Base-by-base conservation (phyloP, 2,888 invertebrate species). In the Galerucella calmariensis region DNA sequence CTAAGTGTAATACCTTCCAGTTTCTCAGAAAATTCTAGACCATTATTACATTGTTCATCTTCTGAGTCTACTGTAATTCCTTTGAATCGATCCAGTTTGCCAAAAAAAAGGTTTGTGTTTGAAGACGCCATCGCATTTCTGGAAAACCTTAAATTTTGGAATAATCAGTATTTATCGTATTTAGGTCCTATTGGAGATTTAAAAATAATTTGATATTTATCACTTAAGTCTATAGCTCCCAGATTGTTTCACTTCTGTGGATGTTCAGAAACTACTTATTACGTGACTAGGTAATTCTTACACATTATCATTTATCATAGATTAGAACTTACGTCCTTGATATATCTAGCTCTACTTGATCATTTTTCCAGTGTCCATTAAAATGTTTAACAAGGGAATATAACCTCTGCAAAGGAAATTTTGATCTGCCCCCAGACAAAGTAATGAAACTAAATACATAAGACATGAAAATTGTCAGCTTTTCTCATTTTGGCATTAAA, bases 61-160 rank as follows among this genome's bases (percentile, higher is more conserved):
- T 84, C 85, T 0, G 94, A 93, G 83, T 92, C 90, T 0, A 95
- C 90, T n/a, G 92, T 93, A 8, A 95, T 87, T 1, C 95, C 95
- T 83, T 92, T 91, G 80, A 92, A 95, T 79, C 92, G 90, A 86
- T 95, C 95, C 35, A 83, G 69, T 11, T 82, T 81, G 0, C 92
- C 90, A 53, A 86, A 83, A 83, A 92, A 92, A 61, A 67, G 10
- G n/a, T 35, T 65, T 11, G 44, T 24, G 12, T 62, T 62, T 46
- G 63, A 16, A 65, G 46, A 16, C 10, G 46, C 46, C 63, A 65
- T 65, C 12, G 6, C 44, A 46, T 65, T 20, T 20, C 16, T 65
- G 10, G 63, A 44, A 12, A 16, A 46, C 5, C 63, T 65, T 44
- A 63, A 63, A 65, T 46, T 46, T 20, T 16, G 16, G 46, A 16